phyloP scores from a whole-genome alignment of 1,140 invertebrate genomes.

The Panulirus ornatus region DNA sequence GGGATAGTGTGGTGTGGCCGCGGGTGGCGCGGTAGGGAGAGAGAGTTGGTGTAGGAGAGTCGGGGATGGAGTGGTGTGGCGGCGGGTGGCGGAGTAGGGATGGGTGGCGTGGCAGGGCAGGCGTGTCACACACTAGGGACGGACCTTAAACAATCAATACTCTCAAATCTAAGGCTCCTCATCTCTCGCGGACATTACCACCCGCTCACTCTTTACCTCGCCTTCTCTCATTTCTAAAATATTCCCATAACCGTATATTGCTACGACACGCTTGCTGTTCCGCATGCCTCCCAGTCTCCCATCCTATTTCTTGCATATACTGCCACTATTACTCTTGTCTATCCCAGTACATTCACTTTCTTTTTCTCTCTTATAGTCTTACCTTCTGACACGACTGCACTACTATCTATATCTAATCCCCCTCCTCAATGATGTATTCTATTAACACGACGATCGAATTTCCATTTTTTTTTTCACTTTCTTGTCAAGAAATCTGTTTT shows the following conservation, averaged over 20 bases:
- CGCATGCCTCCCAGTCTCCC: too few species aligned
- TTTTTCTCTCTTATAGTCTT: not conserved
- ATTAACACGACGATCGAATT: too few species aligned
- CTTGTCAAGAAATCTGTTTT: too few species aligned
- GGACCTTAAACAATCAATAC: slow-evolving; percentile 56
- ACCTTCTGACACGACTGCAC: too few species aligned
- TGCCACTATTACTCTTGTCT: not conserved
- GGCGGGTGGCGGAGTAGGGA: not conserved
- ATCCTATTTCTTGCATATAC: too few species aligned
- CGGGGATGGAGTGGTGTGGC: not conserved
- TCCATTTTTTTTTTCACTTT: too few species aligned
- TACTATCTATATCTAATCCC: too few species aligned
- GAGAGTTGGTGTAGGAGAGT: not conserved
- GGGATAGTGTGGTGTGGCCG: not conserved
- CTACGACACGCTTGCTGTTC: too few species aligned
- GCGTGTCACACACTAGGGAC: slow-evolving; percentile 5
- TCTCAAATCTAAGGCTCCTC: slow-evolving; percentile 40
- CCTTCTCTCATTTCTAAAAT: not conserved
- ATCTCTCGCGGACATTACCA: slow-evolving; percentile 24
- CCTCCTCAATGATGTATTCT: too few species aligned
- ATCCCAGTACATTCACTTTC: not conserved
- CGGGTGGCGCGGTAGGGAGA: slow-evolving; percentile 7
- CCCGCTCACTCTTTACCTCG: not conserved
- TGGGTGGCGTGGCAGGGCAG: not conserved
- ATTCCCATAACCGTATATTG: too few species aligned